Base-by-base conservation (phyloP, 2,888 invertebrate species). In the Ligdia adustata region DNA sequence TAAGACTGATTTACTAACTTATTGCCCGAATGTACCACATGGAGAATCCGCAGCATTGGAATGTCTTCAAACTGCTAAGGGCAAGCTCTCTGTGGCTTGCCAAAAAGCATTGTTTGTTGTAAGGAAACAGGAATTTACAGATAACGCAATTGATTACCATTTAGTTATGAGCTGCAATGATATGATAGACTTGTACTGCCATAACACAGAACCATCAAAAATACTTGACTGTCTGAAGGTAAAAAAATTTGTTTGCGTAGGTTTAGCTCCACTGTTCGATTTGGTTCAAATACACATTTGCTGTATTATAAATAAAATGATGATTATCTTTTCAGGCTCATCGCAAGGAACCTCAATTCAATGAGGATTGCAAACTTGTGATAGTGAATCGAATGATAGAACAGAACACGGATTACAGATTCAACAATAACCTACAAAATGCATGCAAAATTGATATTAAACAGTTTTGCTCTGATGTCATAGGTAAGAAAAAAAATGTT, bases 371-470 rank as follows among this genome's bases (percentile, higher is more conserved):
- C 74, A 94, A 95, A 71, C 87, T 93, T 41, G 93, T 98, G 9
- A 95, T 98, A n/a, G 92, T 96, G 0, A 95, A 95, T 71, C 92
- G 98, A 61, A 95, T 98, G 93, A 94, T 97, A 56, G 96, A 97
- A 78, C 97, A 97, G 79, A 96, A 96, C 72, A 93, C 94, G 47
- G 98, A 99, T 83, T 97, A 95, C 69, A 93, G 98, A 51, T 94
- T 98, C 53, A 98, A 98, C 86, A 96, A 95, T 2, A 93, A 94
- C 12, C 89, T 99, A 44, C 95, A 95, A 75, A 92, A 93, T 62
- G 93, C 95, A 7, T 99, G 99, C 74, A 93, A 93, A 58, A 76
- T 90, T 52, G 98, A 98, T 75, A 97, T 98, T 11, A 92, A 93
- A 48, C 95, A 94, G 65, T 92, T 73, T 63, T 91, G 91, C 65